Evolutionary conservation across 2,888 invertebrate species (phyloP), one percentile per base, ranked within the genome.

Genomic region (Tenthredo scrophulariae): DNA sequence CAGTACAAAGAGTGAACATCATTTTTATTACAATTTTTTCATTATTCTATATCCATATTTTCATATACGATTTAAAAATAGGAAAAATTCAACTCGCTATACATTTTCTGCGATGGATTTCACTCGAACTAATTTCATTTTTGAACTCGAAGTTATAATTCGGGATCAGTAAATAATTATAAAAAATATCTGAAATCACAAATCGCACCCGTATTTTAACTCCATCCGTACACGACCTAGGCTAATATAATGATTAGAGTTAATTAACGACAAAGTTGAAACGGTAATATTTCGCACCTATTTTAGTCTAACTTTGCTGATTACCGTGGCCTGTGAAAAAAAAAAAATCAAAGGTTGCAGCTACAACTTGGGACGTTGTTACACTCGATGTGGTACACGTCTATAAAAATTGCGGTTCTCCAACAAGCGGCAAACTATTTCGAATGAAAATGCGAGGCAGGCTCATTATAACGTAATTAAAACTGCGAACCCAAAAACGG

Each of bases 401-500:
- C 50, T 75, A 29, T 3, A 77, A 77, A 50, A 67, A 67, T 67
- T 33, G 50, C 29, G 15, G 50, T 29, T 50, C 33, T 18, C n/a
- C 15, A 72, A 72, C 43, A n/a, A 40, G 46, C 29, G 77, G n/a
- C 33, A 54, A 29, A 77, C 18, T 77, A 40, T 50, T 77, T 77
- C 5, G 29, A 77, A 29, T 77, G 77, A 46, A 54, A 77, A 77
- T 29, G 18, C 29, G 77, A 54, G 18, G 50, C 15, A 74, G 43
- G 22, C 74, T 77, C 54, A 33, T 29, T 77, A 50, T 18, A 46
- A 29, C n/a, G 50, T 77, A 77, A 77, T 77, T 77, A 46, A 77
- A 77, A 33, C 50, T 77, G 15, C 2, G 15, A 77, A 77, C 15
- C 74, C 74, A 54, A 77, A 77, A 77, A 77, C 50, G 26, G 37